Base-by-base conservation (phyloP, 1,140 invertebrate genomes). In the Xylocopa sonorina region DNA sequence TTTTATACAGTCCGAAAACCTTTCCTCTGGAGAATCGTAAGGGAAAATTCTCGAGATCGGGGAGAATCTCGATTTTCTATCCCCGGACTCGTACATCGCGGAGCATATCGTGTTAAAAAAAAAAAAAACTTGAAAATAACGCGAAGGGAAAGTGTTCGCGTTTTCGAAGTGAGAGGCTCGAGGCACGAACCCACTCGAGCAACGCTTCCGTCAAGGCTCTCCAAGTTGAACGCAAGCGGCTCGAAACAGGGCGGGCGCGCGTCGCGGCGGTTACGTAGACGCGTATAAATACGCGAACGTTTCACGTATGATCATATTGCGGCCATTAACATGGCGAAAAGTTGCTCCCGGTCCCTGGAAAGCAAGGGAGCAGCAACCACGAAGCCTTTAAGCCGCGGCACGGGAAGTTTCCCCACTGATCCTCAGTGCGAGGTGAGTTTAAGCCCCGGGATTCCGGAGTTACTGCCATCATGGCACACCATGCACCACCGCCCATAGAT, bases 381-480 rank as follows among this genome's bases (percentile, higher is more conserved):
- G 90, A 92, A 92, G 91, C 92, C 92, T 91, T 93, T 93, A 93
- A 92, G 91, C 92, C 91, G 87, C 82, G 90, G 89, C 72, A 82
- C 91, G 90, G 90, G 88, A 93, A 93, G 89, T 92, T 92, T 92
- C 87, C 91, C 80, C 92, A 89, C 91, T 93, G 92, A 93, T 93
- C 92, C 92, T 91, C 89, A 82, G 80, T 82, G 89, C 90, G 80
- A 83, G 84, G 87, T 81, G 84, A 78, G 89, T 90, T 93, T 93
- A 93, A 93, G 92, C 92, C 90, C 91, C 34, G 83, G 92, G 92
- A 93, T 93, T 92, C 89, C 86, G 88, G 91, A 92, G 91, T 93
- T 92, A 92, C 92, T 92, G 90, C 91, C 90, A 88, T 90, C 91
- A 91, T 88, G 88, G 88, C 87, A 89, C 87, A 90, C 88, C 91